These are phyloP conservation scores for Brotula barbata DNA, from an alignment of 2,797 vertebrate species.

Conservation along the genomic window DNA sequence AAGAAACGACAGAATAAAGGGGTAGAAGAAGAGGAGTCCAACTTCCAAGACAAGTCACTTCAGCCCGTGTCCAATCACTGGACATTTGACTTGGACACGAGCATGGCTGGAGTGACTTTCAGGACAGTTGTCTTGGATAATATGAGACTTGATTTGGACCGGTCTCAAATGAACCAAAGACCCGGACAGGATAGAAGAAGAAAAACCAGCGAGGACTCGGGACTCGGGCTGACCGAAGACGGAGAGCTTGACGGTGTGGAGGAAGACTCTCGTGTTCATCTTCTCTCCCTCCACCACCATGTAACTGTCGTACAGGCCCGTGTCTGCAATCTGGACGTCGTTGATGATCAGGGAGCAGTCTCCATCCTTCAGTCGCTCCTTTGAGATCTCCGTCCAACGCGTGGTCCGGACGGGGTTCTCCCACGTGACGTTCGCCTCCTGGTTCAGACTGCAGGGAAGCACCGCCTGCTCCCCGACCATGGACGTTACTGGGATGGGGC, in stretches of 20 bases:
- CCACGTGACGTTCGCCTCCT: constrained; percentile 31
- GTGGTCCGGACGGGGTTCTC: accelerated
- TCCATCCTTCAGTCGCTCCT: constrained; percentile 53
- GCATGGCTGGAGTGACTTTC: too few species aligned
- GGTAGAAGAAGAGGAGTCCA: neutral
- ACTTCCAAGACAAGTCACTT: too few species aligned
- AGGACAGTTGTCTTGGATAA: too few species aligned
- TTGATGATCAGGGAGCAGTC: constrained; percentile 74
- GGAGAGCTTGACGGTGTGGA: constrained; percentile 67
- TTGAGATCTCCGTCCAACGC: constrained; percentile 42
- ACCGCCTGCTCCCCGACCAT: constrained; percentile 57
- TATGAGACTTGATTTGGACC: too few species aligned
- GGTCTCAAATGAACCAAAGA: too few species aligned
- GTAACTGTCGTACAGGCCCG: constrained; percentile 72
- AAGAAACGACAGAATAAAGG: neutral
- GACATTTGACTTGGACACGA: too few species aligned
- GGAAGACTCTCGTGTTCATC: constrained; percentile 50
- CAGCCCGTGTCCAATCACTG: too few species aligned
- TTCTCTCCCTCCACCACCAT: constrained; percentile 49
- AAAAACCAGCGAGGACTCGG: neutral
- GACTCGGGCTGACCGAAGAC: constrained; percentile 58
- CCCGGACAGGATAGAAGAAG: neutral
- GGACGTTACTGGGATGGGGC: constrained; percentile 1
- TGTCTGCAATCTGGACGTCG: constrained; percentile 69
- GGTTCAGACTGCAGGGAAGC: constrained; percentile 73